phyloP scores from a whole-genome alignment of 2,113 vertebrate species.

The Phrynosoma platyrhinos region DNA sequence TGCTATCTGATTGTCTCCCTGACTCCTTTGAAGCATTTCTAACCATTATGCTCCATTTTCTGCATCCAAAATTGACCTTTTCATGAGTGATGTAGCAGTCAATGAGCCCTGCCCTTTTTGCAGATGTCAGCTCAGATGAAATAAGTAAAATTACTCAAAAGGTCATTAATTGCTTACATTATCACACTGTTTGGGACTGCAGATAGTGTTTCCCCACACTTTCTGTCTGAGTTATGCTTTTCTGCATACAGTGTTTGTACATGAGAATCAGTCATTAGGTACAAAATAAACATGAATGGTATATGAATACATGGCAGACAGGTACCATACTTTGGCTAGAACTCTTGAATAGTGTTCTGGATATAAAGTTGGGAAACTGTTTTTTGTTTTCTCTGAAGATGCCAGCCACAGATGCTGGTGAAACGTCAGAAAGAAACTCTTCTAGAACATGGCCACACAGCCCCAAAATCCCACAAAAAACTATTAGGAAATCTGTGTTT shows the following conservation, averaged over 20 bases:
- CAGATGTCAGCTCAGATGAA: conserved; percentile 58
- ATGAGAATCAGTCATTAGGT: neutral
- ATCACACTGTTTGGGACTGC: neutral
- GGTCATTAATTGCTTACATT: conserved; percentile 38
- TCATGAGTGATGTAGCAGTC: conserved; percentile 40
- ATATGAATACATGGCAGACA: neutral
- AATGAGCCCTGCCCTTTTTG: conserved; percentile 39
- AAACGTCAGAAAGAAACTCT: too few species aligned
- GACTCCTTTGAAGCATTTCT: conserved; percentile 69
- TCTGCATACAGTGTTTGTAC: neutral
- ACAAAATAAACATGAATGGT: neutral
- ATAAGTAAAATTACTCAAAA: conserved; percentile 55
- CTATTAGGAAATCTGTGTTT: neutral
- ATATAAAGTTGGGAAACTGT: neutral
- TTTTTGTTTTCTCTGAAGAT: too few species aligned
- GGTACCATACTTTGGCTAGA: neutral
- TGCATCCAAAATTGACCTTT: conserved; percentile 55
- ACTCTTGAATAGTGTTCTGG: neutral
- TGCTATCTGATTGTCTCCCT: conserved; percentile 65
- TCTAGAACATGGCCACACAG: too few species aligned
- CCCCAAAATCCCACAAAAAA: too few species aligned
- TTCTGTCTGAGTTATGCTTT: neutral
- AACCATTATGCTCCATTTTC: conserved; percentile 68
- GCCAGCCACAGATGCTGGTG: too few species aligned
- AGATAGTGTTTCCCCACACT: conserved; percentile 5